A percentile compares a stretch with the other conserved stretches of the same genome.
Evolutionary conservation across 1,140 invertebrate genomes (phyloP).

Genomic region (Trichogramma pretiosum): DNA sequence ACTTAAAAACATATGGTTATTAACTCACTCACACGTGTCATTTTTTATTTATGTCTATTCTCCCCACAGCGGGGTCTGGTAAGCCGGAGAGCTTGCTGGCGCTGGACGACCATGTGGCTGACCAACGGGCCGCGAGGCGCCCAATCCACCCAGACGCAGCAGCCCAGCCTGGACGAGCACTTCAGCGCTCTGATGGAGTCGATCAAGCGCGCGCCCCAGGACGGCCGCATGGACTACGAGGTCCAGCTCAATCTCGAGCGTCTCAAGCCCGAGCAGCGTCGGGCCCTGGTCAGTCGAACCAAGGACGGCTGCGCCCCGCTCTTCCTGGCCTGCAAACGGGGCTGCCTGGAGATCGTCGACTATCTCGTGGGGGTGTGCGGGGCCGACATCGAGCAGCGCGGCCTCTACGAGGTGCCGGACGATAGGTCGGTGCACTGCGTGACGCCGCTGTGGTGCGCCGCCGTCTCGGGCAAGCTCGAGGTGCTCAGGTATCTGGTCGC

Average conservation of each 20-base stretch:
- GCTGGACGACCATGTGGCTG: conserved; percentile 29
- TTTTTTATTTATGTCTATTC: no score
- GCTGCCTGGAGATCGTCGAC: conserved; percentile 79
- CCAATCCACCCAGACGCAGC: conserved; percentile 34
- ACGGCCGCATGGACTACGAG: conserved; percentile 55
- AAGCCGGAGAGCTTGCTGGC: conserved; percentile 4
- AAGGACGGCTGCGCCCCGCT: conserved; percentile 77
- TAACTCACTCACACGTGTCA: no score
- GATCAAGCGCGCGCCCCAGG: conserved; percentile 59
- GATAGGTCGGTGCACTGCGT: conserved; percentile 70
- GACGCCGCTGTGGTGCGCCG: conserved; percentile 87
- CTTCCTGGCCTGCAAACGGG: conserved; percentile 76
- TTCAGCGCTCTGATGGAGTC: conserved; percentile 62
- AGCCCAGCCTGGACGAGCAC: conserved; percentile 49
- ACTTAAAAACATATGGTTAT: no score
- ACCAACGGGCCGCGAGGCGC: no score
- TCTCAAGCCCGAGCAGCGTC: conserved; percentile 48
- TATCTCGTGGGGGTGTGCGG: conserved; percentile 75
- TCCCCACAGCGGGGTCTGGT: conserved; percentile 7
- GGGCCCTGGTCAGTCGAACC: conserved; percentile 54
- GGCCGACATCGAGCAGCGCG: conserved; percentile 77
- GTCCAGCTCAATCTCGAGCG: conserved; percentile 58
- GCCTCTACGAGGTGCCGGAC: conserved; percentile 64
- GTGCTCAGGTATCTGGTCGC: conserved; percentile 71
- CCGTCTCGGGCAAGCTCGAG: conserved; percentile 73